These are phyloP conservation scores for Chironex yamaguchii DNA, from an alignment of 30 jellyfish, hydroid and myxozoan genomes.

Conservation along the genomic window DNA sequence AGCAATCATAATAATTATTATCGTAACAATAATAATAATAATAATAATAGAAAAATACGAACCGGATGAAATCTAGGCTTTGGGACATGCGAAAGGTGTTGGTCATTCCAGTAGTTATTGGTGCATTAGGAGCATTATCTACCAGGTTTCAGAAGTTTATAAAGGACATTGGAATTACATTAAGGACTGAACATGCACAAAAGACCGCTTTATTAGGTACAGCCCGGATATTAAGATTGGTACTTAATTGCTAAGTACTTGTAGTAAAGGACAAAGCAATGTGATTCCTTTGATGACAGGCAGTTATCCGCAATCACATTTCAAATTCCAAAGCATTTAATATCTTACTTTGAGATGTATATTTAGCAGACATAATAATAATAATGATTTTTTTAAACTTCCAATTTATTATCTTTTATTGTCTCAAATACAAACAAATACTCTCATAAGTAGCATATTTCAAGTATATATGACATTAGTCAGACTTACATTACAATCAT, in stretches of 20 bases:
- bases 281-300: conserved; percentile 24
- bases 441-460: too few relatives aligned
- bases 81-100: conserved; percentile 29
- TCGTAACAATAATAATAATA: neutral
- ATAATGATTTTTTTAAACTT: too few relatives aligned
- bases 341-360: too few relatives aligned
- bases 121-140: conserved; percentile 9
- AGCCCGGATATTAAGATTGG: conserved; percentile 39
- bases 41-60: neutral
- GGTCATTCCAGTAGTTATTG: conserved; percentile 19
- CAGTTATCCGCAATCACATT: conserved; percentile 33
- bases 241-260: conserved; percentile 23
- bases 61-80: conserved; percentile 32
- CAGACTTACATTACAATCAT: too few relatives aligned
- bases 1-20: too few relatives aligned
- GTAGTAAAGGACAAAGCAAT: conserved; percentile 24
- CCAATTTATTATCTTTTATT: too few relatives aligned
- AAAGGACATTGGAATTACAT: conserved; percentile 5
- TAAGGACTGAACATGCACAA: conserved; percentile 1
- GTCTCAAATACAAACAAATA: too few relatives aligned
- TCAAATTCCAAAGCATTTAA: conserved; percentile 22
- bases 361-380: too few relatives aligned
- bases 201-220: conserved; percentile 29
- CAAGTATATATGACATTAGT: too few relatives aligned
- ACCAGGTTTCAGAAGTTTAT: neutral